Evolutionary conservation across 2,888 invertebrate genomes (phyloP).

Genomic region (Rutpela maculata): DNA sequence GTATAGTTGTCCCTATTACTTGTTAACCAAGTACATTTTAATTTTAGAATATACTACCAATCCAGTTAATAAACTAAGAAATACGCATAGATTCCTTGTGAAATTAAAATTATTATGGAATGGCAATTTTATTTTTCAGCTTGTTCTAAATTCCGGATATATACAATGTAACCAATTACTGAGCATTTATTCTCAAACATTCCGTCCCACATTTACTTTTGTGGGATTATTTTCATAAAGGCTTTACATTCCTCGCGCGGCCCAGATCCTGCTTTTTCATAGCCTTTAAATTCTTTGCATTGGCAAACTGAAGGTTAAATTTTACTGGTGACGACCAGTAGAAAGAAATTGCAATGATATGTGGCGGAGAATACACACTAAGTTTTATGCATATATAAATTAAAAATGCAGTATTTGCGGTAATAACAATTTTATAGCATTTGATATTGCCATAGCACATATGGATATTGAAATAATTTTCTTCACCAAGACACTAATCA

Average conservation of each 20-base stretch:
- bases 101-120: not conserved
- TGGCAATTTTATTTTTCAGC: not conserved
- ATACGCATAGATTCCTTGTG: no score
- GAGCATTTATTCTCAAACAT: conserved; percentile 16
- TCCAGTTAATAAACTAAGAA: no score
- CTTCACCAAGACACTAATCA: no score
- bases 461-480: no score
- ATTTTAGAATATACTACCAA: no score
- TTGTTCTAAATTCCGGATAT: not conserved
- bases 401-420: not conserved
- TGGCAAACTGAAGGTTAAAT: conserved; percentile 24
- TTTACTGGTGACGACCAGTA: conserved; percentile 5
- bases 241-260: conserved; percentile 19
- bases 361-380: not conserved
- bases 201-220: conserved; percentile 32
- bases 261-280: conserved; percentile 29
- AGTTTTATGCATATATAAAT: conserved; percentile 1
- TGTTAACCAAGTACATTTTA: no score
- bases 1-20: no score
- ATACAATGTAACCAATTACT: conserved; percentile 22
- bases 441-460: no score
- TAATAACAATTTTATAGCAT: not conserved
- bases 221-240: conserved; percentile 26
- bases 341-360: conserved; percentile 20
- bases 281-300: conserved; percentile 31